Evolutionary conservation across 2,888 invertebrate genomes (phyloP).

Genomic region (Dasypogon diadema): DNA sequence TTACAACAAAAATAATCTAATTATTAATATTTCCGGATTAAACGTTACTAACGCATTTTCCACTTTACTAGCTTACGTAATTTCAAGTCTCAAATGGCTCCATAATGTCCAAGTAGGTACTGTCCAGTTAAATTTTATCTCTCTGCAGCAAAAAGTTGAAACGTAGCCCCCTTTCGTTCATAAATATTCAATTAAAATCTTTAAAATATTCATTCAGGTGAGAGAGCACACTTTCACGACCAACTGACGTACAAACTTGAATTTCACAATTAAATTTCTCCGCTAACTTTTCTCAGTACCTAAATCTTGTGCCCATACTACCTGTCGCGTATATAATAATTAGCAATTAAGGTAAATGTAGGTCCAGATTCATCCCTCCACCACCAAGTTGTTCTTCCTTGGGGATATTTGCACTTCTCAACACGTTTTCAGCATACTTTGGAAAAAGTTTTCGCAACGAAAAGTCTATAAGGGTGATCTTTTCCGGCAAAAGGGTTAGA

Average conservation of each 20-base stretch:
- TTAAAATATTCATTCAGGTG: too few relatives aligned
- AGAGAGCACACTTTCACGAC: not conserved
- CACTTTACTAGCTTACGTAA: too few relatives aligned
- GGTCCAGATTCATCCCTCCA: conserved; percentile 2
- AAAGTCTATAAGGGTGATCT: conserved; percentile 1
- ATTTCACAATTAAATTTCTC: conserved; percentile 13
- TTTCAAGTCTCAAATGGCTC: too few relatives aligned
- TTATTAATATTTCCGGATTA: too few relatives aligned
- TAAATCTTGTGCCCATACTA: not conserved
- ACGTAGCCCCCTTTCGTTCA: too few relatives aligned
- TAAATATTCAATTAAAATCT: too few relatives aligned
- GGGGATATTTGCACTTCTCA: not conserved
- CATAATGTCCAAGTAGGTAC: too few relatives aligned
- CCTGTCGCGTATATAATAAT: conserved; percentile 26
- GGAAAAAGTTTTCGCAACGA: not conserved
- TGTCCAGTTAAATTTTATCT: too few relatives aligned
- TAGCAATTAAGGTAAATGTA: conserved; percentile 25
- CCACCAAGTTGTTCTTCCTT: too few relatives aligned
- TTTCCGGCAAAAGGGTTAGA: not conserved
- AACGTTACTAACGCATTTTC: too few relatives aligned
- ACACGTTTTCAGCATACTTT: conserved; percentile 1
- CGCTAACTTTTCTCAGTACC: not conserved
- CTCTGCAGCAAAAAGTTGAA: too few relatives aligned
- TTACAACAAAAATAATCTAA: too few relatives aligned
- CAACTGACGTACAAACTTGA: not conserved